Conservation (phyloP, 2,113 vertebrate species). For the Vombatus ursinus region DNA sequence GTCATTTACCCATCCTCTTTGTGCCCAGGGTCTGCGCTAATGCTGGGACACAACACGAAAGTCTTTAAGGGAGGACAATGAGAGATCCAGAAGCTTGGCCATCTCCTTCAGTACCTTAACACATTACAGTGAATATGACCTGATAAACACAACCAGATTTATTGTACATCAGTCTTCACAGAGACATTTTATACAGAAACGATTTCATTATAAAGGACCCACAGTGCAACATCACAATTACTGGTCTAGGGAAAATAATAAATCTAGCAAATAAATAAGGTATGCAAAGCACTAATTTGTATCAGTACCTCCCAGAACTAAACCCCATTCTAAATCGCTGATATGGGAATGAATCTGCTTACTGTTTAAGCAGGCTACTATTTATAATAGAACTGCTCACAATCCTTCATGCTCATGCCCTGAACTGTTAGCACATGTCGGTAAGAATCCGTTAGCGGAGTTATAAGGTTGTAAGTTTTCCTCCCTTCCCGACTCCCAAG, state of each 20-base stretch:
- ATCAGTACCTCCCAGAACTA: slow-evolving; percentile 46
- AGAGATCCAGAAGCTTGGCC: background rate
- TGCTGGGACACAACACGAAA: background rate
- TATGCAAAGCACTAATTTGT: slow-evolving; percentile 39
- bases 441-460: background rate
- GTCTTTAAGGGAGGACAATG: slow-evolving; percentile 3
- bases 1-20: background rate
- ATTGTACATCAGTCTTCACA: slow-evolving; percentile 39
- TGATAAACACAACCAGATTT: slow-evolving; percentile 1
- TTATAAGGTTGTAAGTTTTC: background rate
- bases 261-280: slow-evolving; percentile 48
- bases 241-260: slow-evolving; percentile 54
- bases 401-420: background rate
- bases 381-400: background rate
- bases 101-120: background rate
- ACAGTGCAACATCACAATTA: slow-evolving; percentile 46
- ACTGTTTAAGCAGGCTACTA: slow-evolving; percentile 48
- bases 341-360: slow-evolving; percentile 13
- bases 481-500: background rate
- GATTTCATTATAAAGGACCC: slow-evolving; percentile 57
- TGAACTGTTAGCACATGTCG: background rate
- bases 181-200: slow-evolving; percentile 50
- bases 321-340: slow-evolving; percentile 55
- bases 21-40: background rate
- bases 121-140: background rate